Conservation (phyloP, 53 echinoderm and acorn worm species). For the Temnopleurus reevesii region DNA sequence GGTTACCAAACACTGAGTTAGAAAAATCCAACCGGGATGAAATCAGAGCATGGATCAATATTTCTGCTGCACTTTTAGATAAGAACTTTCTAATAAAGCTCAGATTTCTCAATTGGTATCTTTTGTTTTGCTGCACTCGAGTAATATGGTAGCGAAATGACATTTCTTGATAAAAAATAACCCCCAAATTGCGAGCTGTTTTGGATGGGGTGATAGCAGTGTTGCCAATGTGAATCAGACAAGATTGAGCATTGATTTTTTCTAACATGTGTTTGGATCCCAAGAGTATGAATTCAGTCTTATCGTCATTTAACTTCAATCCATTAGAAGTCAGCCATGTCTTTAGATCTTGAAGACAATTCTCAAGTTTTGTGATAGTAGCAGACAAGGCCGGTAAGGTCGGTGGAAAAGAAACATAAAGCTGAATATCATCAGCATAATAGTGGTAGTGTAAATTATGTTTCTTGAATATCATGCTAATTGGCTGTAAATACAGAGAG, state of each 20-base stretch:
- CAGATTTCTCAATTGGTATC: neutral
- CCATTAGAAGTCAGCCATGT: no score
- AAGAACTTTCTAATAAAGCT: neutral
- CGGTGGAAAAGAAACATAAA: neutral
- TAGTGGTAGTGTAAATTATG: neutral
- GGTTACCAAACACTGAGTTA: no score
- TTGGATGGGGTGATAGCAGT: no score
- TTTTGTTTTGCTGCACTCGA: neutral
- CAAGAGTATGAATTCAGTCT: no score
- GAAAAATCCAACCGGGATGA: neutral
- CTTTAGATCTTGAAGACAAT: no score
- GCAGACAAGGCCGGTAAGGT: no score
- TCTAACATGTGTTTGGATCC: no score
- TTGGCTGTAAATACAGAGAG: neutral
- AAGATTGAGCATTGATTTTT: no score
- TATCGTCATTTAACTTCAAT: no score
- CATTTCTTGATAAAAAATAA: neutral
- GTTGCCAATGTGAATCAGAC: no score
- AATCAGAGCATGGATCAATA: constrained; percentile 7
- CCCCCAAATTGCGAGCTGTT: no score
- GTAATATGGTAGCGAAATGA: neutral
- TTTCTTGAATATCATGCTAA: neutral
- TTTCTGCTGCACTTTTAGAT: neutral
- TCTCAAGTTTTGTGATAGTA: no score
- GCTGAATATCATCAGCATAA: neutral